phyloP scores from a whole-genome alignment of 2,797 vertebrate genomes.

The Lithobates sylvaticus region DNA sequence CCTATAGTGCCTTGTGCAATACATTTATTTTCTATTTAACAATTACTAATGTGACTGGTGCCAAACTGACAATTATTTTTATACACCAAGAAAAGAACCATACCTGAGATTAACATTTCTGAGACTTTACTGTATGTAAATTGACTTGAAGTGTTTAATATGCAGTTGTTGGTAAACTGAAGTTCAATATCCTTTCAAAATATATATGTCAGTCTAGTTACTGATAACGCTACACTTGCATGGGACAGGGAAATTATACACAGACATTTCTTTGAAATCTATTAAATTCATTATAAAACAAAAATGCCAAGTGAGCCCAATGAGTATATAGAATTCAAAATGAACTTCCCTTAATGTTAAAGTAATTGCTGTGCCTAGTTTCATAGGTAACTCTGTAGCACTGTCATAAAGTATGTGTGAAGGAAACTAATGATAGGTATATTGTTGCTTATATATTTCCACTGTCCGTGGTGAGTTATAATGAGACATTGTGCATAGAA shows the following conservation, averaged over 20 bases:
- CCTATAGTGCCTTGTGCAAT: no score
- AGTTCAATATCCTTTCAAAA: no score
- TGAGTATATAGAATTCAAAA: background rate
- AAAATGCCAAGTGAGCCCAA: background rate
- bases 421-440: conserved; percentile 1
- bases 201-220: no score
- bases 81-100: no score
- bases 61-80: no score
- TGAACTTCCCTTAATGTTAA: background rate
- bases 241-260: background rate
- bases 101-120: no score
- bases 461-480: background rate
- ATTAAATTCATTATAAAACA: background rate
- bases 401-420: background rate
- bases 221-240: no score
- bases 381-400: background rate
- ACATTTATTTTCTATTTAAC: no score
- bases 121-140: no score
- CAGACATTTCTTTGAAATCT: background rate
- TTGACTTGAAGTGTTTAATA: no score
- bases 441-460: background rate
- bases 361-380: background rate
- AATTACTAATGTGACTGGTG: no score
- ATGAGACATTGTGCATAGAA: conserved; percentile 3
- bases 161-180: no score